phyloP scores from a whole-genome alignment of 1,140 invertebrate species.

The Akabosia matsudoensis region DNA sequence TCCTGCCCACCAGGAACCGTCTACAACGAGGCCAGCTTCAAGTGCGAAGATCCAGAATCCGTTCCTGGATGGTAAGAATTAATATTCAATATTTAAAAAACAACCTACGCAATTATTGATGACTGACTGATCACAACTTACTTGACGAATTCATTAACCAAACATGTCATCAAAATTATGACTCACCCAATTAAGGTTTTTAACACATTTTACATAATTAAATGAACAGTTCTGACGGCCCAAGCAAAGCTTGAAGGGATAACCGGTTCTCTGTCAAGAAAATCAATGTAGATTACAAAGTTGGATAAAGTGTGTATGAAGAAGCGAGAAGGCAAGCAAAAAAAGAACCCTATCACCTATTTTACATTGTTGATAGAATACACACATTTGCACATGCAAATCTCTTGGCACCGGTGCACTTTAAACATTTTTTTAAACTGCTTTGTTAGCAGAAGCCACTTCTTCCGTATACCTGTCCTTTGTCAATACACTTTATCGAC shows the following conservation, averaged over 20 bases:
- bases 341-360: background rate
- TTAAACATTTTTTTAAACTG: too few relatives aligned
- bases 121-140: too few relatives aligned
- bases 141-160: background rate
- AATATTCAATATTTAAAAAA: too few relatives aligned
- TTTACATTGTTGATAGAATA: background rate
- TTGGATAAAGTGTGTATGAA: conserved; percentile 5
- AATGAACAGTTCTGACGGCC: conserved; percentile 4
- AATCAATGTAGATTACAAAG: background rate
- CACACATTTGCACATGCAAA: background rate
- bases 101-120: too few relatives aligned
- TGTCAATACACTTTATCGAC: too few relatives aligned
- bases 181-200: background rate
- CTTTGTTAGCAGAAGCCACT: background rate
- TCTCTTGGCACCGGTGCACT: conserved; percentile 6
- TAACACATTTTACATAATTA: conserved; percentile 12
- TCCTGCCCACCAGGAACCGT: conserved; percentile 71
- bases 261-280: conserved; percentile 10
- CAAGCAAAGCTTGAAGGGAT: background rate
- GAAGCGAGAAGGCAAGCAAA: conserved; percentile 1
- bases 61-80: conserved; percentile 73
- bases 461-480: conserved; percentile 8
- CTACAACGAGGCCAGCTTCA: conserved; percentile 75
- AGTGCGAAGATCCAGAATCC: conserved; percentile 73
- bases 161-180: background rate